Base-by-base conservation (phyloP, 2,113 vertebrate species). In the Percina caprodes region DNA sequence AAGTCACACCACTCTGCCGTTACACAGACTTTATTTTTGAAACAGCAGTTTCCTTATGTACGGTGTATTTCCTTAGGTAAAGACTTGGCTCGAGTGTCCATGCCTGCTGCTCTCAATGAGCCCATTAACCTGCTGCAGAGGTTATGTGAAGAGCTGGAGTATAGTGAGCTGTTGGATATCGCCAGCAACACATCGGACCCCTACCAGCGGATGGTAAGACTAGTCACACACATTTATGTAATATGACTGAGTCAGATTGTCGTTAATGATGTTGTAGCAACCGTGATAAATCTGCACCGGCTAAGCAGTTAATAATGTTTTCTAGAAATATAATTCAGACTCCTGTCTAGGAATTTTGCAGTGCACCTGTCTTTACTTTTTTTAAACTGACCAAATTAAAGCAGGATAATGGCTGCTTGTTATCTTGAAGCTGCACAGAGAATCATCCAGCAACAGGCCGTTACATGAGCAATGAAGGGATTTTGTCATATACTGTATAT, bases 141-240 rank as follows among this genome's bases (percentile, higher is more conserved):
- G 1, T 94, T 98, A 65, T 97, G 97, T 1, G 97, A 98, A 83
- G 97, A 98, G 90, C 95, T 98, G 24, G 97, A 98, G 89, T 98
- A 98, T 92, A 95, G 95, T 3, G 91, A 94, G 35, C 95, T 98
- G 74, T 94, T 98, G 88, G 97, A 98, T 82, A 92, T 93, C 0
- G 97, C 97, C 88, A 96, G 75, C 95, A 90, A 71, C 18, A 92
- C 92, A 0, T 1, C 91, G 0, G 97, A 98, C 94, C 97, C 97
- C 80, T 97, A 95, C 83, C 94, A 98, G 92, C 96, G 97, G 90
- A 96, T 98, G 97, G 97, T 97, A 90, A 63, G 67, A 30, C 46
- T 1, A 4, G 10, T 42, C 39, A 42, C 39, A 42, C 39, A 42
- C 39, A 3, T 42, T 42, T 42, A 42, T 42, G 39, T 19, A 8